Conservation (phyloP, 1,140 invertebrate species). For the Brachionus asplanchnoidis region DNA sequence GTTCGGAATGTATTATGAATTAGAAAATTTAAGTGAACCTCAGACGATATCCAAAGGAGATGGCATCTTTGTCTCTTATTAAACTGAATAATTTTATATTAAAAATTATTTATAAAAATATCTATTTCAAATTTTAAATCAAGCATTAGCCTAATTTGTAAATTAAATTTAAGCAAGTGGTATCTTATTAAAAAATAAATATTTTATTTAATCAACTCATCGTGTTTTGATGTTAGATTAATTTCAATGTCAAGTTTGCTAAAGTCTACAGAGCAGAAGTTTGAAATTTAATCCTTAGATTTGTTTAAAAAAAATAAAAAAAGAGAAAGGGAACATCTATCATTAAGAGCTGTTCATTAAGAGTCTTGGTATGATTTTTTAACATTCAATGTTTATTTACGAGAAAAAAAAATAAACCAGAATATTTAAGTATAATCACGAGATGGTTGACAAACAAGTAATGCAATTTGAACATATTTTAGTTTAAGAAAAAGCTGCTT, state of each 20-base stretch:
- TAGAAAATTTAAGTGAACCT: background rate
- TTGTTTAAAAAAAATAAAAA: background rate
- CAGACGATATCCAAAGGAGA: background rate
- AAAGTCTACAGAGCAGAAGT: background rate
- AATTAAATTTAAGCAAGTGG: background rate
- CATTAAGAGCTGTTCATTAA: background rate
- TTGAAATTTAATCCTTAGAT: background rate
- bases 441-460: background rate
- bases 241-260: slow-evolving; percentile 37
- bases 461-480: background rate
- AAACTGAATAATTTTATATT: background rate
- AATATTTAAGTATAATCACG: background rate
- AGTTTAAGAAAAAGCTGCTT: background rate
- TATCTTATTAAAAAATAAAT: slow-evolving; percentile 18
- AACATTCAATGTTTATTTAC: background rate
- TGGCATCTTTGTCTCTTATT: background rate
- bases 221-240: slow-evolving; percentile 10
- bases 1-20: slow-evolving; percentile 30
- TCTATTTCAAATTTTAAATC: background rate
- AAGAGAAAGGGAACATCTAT: background rate
- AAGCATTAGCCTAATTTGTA: background rate
- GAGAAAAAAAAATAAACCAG: background rate
- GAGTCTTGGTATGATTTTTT: background rate
- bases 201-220: background rate
- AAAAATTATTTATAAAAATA: background rate